phyloP scores from a whole-genome alignment of 2,797 vertebrate genomes.

The Psittacula echo region DNA sequence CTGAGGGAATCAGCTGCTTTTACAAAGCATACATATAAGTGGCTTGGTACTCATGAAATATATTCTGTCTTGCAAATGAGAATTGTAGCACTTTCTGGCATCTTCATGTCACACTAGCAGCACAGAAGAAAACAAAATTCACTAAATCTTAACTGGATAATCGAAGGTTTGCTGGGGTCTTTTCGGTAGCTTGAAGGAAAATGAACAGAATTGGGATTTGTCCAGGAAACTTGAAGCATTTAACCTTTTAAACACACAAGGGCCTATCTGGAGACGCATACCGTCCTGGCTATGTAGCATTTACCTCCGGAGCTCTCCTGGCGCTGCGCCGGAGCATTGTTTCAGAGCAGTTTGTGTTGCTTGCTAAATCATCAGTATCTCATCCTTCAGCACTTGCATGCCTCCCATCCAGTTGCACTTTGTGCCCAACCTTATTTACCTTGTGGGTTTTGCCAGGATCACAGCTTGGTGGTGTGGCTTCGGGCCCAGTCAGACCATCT shows the following conservation, averaged over 20 bases:
- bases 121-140: background rate
- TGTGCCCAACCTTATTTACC: constrained; percentile 54
- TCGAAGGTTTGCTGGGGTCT: background rate
- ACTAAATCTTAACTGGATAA: background rate
- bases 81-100: background rate
- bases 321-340: background rate
- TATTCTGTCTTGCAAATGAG: background rate
- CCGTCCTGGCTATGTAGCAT: background rate
- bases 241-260: background rate
- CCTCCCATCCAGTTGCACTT: constrained; percentile 32
- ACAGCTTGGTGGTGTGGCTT: constrained; percentile 62
- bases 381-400: background rate
- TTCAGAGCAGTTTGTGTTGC: constrained; percentile 7
- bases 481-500: constrained; percentile 28
- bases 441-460: constrained; percentile 62
- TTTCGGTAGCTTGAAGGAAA: background rate
- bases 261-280: background rate
- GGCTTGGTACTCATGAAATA: background rate
- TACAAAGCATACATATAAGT: background rate
- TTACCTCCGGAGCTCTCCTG: background rate
- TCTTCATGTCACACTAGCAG: background rate
- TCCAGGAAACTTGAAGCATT: background rate
- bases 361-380: background rate
- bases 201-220: background rate
- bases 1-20: background rate